Base-by-base conservation (phyloP, 1,140 invertebrate genomes). In the Platyscapa corneri region DNA sequence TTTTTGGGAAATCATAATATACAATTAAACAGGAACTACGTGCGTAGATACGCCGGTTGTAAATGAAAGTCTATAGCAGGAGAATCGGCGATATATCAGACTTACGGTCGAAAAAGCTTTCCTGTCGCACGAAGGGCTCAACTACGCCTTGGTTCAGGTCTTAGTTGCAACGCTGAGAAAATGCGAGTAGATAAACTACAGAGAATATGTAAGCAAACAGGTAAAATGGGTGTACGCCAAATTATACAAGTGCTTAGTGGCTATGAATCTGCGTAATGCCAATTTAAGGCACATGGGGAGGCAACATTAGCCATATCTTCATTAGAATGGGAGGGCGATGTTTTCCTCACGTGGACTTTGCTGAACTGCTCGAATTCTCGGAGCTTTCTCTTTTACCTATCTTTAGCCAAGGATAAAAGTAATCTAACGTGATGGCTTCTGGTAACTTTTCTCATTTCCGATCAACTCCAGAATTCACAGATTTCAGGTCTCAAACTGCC, bases 361-460 rank as follows among this genome's bases (percentile, higher is more conserved):
- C 30, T 23, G 49, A 10, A n/a, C 37, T 46, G 23, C 27, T 20
- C 14, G 16, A 88, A 88, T 88, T 86, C 39, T 42, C 67, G 37
- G 46, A 7, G 27, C n/a, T 53, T 53, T 27, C 30, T 49, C 34
- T 80, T 81, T 81, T 64, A 37, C 56, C 70, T 65, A 81, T 81
- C 77, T 81, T 60, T 64, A 32, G 70, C 30, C 53, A 23, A 56
- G 82, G 86, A 83, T 84, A 84, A 75, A 84, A 81, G 85, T 87
- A 85, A 87, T 88, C 86, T 81, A 86, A 87, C 82, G 86, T 72
- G 87, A 89, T 86, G 82, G 76, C 75, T 79, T 83, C 86, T 82
- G 72, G 78, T 85, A 91, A 91, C 89, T 92, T 92, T 92, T 88
- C 89, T 92, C 90, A 90, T 92, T 92, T 91, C 90, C 90, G 90